Conservation (phyloP, 2,888 invertebrate species). For the Scaptodrosophila latifasciaeformis region DNA sequence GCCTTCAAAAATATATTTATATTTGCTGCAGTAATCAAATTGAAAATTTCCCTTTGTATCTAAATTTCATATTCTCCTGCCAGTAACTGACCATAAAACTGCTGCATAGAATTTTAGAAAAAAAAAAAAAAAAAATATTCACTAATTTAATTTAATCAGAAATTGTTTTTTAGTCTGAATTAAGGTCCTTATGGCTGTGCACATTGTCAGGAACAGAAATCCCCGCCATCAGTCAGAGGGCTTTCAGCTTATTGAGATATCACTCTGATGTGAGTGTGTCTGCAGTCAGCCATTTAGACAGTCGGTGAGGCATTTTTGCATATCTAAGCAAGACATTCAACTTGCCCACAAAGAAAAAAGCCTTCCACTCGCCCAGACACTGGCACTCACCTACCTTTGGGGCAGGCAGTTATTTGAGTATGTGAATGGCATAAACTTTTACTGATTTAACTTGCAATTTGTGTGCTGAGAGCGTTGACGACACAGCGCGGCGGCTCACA, state of each 20-base stretch:
- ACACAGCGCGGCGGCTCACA: constrained; percentile 10
- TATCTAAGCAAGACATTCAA: constrained; percentile 36
- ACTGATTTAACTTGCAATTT: constrained; percentile 12
- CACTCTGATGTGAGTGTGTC: constrained; percentile 5
- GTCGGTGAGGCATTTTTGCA: constrained; percentile 11
- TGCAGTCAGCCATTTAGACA: constrained; percentile 19
- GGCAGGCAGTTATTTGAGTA: background rate
- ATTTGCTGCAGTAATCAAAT: no score
- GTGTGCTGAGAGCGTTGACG: background rate
- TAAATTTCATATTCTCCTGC: no score
- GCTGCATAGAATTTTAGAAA: no score
- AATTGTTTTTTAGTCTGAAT: no score
- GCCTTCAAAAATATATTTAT: no score
- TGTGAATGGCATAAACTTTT: constrained; percentile 19
- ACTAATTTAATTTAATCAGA: no score
- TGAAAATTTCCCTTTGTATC: no score
- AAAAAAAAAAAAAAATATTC: no score
- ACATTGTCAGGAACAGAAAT: no score
- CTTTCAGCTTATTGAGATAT: constrained; percentile 16
- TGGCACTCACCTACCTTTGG: background rate
- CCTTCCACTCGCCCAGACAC: background rate
- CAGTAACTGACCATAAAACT: no score
- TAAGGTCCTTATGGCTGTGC: no score
- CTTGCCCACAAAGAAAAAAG: constrained; percentile 14
- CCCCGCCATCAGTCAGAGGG: no score